Percentiles rank a stretch among this genome's conserved stretches.
Conservation (phyloP, 2,113 vertebrate species). For the Phycodurus eques region DNA sequence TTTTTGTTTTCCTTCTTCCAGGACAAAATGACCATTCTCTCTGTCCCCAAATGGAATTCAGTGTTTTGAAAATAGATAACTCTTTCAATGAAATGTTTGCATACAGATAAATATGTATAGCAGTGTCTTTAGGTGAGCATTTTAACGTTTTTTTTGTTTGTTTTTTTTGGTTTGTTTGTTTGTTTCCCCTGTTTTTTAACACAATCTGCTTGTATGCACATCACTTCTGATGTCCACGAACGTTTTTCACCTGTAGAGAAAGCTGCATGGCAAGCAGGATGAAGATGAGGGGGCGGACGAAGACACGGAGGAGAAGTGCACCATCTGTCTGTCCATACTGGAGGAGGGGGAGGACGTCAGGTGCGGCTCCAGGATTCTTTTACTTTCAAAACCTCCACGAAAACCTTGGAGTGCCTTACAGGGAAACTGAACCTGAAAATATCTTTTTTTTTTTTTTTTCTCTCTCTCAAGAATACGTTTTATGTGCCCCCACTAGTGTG, state of each 20-base stretch:
- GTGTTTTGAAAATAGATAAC: slow-evolving; percentile 9
- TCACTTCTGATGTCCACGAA: slow-evolving; percentile 34
- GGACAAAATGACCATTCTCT: slow-evolving; percentile 69
- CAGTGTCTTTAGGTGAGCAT: slow-evolving; percentile 35
- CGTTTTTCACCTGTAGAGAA: slow-evolving; percentile 89
- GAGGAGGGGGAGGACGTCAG: slow-evolving; percentile 99
- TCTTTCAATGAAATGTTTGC: slow-evolving; percentile 30
- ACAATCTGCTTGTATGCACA: slow-evolving; percentile 11
- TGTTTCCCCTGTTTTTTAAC: background rate
- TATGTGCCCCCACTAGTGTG: too few species aligned
- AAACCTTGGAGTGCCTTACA: too few species aligned
- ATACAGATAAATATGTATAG: background rate
- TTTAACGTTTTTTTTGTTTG: slow-evolving; percentile 7
- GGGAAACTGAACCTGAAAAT: too few species aligned
- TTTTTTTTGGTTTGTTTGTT: too few species aligned
- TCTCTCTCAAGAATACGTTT: too few species aligned
- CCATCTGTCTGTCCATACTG: slow-evolving; percentile 97
- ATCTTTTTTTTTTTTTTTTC: too few species aligned
- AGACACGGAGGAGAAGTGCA: slow-evolving; percentile 98
- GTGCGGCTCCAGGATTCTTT: slow-evolving; percentile 65
- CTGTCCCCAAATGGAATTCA: slow-evolving; percentile 60
- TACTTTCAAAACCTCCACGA: background rate
- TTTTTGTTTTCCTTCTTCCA: slow-evolving; percentile 45
- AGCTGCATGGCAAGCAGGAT: slow-evolving; percentile 96
- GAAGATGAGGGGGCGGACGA: slow-evolving; percentile 94